Percentiles rank a stretch among this genome's conserved stretches.
Evolutionary conservation across 2,797 vertebrate species (phyloP).

Genomic region (Eptatretus atami): DNA sequence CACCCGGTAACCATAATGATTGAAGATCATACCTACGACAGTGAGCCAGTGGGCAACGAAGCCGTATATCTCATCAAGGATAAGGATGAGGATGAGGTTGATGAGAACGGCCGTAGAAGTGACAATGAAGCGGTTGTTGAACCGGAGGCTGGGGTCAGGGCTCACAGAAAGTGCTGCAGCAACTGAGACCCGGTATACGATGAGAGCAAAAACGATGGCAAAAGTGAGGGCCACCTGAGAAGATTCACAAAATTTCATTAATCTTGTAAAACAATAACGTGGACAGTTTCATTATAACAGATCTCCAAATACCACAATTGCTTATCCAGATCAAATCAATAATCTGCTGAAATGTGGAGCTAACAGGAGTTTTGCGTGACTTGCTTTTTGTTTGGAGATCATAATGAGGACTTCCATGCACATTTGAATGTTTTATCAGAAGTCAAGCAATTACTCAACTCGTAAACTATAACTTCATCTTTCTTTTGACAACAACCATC

Average conservation of each 20-base stretch:
- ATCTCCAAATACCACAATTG: not conserved
- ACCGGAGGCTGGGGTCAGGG: conserved; percentile 32
- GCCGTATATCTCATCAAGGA: conserved; percentile 81
- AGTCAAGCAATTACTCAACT: no score
- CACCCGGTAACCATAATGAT: no score
- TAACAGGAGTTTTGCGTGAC: no score
- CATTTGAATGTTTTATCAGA: no score
- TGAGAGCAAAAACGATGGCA: conserved; percentile 62
- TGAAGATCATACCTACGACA: conserved; percentile 34
- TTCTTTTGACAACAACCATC: not conserved
- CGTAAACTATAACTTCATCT: not conserved
- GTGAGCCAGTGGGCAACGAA: conserved; percentile 72
- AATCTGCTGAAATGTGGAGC: no score
- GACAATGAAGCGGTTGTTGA: conserved; percentile 53
- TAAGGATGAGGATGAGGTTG: conserved; percentile 68
- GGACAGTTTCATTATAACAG: not conserved
- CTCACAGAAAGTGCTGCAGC: conserved; percentile 59
- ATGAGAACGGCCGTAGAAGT: conserved; percentile 76
- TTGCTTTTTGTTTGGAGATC: no score
- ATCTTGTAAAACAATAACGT: not conserved
- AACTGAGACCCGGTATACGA: conserved; percentile 55
- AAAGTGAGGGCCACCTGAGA: conserved; percentile 47
- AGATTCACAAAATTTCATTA: not conserved
- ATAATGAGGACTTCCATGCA: no score
- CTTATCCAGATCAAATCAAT: not conserved